Evolutionary conservation across 2,888 invertebrate genomes (phyloP).

Genomic region (Drosophila prostipennis): DNA sequence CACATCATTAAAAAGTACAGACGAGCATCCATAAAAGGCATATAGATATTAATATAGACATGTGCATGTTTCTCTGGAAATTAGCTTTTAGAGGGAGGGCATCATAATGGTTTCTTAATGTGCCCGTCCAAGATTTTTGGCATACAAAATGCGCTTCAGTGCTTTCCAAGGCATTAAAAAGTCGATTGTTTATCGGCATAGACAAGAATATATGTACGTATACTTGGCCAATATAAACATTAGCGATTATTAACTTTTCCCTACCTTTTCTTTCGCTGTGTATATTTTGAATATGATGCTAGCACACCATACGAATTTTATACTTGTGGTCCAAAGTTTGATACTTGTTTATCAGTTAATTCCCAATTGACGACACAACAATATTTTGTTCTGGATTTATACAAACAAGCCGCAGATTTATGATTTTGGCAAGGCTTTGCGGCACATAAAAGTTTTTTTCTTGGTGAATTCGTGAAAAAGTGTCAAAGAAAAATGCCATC

Average conservation of each 20-base stretch:
- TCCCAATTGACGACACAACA: conserved; percentile 28
- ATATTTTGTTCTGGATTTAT: conserved; percentile 18
- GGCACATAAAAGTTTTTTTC: conserved; percentile 28
- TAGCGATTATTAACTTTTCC: conserved; percentile 61
- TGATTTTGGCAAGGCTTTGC: conserved; percentile 30
- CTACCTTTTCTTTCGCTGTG: conserved; percentile 10
- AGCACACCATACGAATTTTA: conserved; percentile 1
- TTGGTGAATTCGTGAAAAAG: conserved; percentile 23
- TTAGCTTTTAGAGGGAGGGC: conserved; percentile 20
- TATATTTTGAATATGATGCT: conserved; percentile 19
- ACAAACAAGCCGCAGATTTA: conserved; percentile 42
- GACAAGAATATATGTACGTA: conserved; percentile 24
- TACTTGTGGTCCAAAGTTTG: conserved; percentile 16
- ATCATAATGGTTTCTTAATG: conserved; percentile 56
- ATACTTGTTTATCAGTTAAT: conserved; percentile 23
- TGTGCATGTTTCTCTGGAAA: conserved; percentile 7
- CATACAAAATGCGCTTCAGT: conserved; percentile 49
- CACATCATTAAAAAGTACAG: conserved; percentile 45
- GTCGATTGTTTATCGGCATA: conserved; percentile 56
- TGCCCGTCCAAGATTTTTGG: conserved; percentile 45
- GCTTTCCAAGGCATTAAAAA: conserved; percentile 65
- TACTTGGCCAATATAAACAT: conserved; percentile 56
- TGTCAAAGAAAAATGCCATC: conserved; percentile 45
- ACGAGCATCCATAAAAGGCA: conserved; percentile 27
- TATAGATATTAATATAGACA: conserved; percentile 4